Evolutionary conservation across 2,113 vertebrate species (phyloP).

Genomic region (Triplophysa rosa): DNA sequence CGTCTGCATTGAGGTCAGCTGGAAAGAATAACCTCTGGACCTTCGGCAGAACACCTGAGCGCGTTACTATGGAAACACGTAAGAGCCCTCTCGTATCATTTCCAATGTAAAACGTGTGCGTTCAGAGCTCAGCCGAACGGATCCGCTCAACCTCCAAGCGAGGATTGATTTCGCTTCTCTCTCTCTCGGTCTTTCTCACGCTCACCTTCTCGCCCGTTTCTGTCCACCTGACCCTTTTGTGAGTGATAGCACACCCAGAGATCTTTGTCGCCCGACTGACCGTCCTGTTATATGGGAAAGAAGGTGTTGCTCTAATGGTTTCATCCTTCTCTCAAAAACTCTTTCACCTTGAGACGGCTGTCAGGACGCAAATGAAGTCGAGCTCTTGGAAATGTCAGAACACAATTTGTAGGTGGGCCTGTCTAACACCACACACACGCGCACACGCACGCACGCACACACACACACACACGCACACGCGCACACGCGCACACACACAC

Average conservation of each 20-base stretch:
- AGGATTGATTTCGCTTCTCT: constrained; percentile 7
- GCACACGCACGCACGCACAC: too few relatives aligned
- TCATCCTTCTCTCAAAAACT: constrained; percentile 16
- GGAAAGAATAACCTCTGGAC: constrained; percentile 38
- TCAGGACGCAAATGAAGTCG: background rate
- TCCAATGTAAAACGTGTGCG: constrained; percentile 38
- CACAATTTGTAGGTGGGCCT: background rate
- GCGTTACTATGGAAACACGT: constrained; percentile 43
- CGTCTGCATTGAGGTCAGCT: constrained; percentile 9
- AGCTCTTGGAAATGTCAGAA: constrained; percentile 7
- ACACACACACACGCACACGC: background rate
- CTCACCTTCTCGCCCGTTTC: constrained; percentile 8
- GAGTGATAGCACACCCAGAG: constrained; percentile 2
- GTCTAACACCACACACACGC: background rate
- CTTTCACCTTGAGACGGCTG: constrained; percentile 31
- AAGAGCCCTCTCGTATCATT: constrained; percentile 31
- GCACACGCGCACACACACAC: background rate
- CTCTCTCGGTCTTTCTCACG: constrained; percentile 7
- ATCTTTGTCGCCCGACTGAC: constrained; percentile 33
- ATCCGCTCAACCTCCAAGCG: constrained; percentile 11
- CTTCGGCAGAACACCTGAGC: constrained; percentile 17
- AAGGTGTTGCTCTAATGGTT: constrained; percentile 24
- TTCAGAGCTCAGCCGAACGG: constrained; percentile 6
- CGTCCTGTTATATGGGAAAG: constrained; percentile 4
- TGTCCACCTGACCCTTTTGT: constrained; percentile 2